phyloP scores from a whole-genome alignment of 2,113 vertebrate species.

The Ptychochromis oligacanthus region DNA sequence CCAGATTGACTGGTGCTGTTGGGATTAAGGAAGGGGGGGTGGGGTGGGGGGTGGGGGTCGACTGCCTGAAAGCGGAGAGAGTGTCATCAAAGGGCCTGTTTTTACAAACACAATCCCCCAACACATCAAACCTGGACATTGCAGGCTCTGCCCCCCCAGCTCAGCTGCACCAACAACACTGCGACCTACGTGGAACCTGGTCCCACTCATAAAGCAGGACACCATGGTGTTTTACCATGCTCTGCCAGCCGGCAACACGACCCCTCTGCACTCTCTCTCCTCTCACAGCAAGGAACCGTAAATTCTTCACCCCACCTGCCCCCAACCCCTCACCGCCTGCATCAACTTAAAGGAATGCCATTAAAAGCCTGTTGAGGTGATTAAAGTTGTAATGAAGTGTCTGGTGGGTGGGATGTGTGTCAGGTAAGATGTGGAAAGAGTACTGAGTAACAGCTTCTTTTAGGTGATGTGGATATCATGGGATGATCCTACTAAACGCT shows the following conservation, averaged over 20 bases:
- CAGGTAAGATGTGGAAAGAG: not conserved
- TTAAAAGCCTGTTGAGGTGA: conserved; percentile 48
- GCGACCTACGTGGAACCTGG: conserved; percentile 54
- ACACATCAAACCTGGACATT: conserved; percentile 52
- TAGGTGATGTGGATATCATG: not conserved
- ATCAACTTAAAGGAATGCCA: conserved; percentile 60
- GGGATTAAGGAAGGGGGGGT: conserved; percentile 8
- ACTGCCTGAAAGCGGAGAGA: conserved; percentile 26
- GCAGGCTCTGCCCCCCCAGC: conserved; percentile 32
- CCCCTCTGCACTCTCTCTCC: conserved; percentile 43
- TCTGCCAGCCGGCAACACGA: conserved; percentile 50
- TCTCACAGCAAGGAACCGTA: conserved; percentile 62
- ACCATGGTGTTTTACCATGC: conserved; percentile 59
- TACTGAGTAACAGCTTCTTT: too few relatives aligned
- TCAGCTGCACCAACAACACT: conserved; percentile 74
- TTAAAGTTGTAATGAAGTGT: conserved; percentile 51
- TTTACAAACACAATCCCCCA: conserved; percentile 62
- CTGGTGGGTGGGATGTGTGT: conserved; percentile 20
- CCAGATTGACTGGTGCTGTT: conserved; percentile 65
- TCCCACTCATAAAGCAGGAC: conserved; percentile 66
- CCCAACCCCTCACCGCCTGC: conserved; percentile 16
- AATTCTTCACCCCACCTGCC: conserved; percentile 55
- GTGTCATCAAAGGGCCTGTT: conserved; percentile 69
- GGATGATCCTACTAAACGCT: not conserved
- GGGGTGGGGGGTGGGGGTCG: too few relatives aligned